Evolutionary conservation across 2,797 vertebrate genomes (phyloP), one percentile per base, ranked within the genome.

Genomic region (Periparus ater): DNA sequence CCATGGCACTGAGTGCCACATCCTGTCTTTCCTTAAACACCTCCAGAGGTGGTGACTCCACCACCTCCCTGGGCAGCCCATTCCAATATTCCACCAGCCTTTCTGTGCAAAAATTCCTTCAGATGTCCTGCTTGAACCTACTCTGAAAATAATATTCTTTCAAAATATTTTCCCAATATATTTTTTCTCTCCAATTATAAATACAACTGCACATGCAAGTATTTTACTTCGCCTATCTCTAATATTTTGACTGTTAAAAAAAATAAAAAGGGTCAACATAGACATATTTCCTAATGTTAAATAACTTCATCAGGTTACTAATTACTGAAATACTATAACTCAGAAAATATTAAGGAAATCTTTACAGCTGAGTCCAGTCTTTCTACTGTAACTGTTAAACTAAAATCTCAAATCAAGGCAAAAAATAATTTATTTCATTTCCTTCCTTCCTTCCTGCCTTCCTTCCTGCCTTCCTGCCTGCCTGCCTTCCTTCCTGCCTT

Each of bases 1-100:
- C 3, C 34, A 66, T 2, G 13, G 13, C 66, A 60, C 26, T 5
- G 6, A 67, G 27, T 4, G 18, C 13, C 30, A 66, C 0, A 0
- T 12, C 18, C 38, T 1, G 0, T 23, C 66, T 6, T 36, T n/a
- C 11, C 60, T 32, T 36, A 18, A 48, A 54, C 17, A 65, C 17
- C 29, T 32, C 17, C 19, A 16, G 40, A 53, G 40, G 22, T 0
- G 0, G 17, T 27, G 18, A 61, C 40, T 30, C 30, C 42, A 67
- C 2, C 5, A 66, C 5, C 13, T 15, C 25, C 14, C 29, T 40
- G 26, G 38, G 29, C 38, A 77, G 51, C 7, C 8, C 22, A 78
- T 48, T 32, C 19, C 61, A 44, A 25, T 29, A 36, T n/a, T 17
- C 10, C 17, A 13, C 36, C 60, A 67, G 10, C 34, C 34, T 18